Conservation (phyloP, 2,113 vertebrate species). For the Urocynchramus pylzowi region DNA sequence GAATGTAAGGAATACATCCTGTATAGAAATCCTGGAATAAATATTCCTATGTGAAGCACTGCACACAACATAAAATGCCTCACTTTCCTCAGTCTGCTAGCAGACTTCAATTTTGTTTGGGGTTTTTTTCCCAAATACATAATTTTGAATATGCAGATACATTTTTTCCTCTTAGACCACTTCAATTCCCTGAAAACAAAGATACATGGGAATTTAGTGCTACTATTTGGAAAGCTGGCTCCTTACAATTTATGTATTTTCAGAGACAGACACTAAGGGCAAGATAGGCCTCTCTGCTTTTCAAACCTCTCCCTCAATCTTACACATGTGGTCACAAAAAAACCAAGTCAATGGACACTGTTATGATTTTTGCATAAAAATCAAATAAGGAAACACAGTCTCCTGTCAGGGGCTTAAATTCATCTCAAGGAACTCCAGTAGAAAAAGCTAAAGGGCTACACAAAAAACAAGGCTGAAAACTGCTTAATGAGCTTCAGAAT, state of each 20-base stretch:
- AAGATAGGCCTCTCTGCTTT: neutral
- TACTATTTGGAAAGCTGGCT: neutral
- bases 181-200: neutral
- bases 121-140: neutral
- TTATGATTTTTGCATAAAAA: neutral
- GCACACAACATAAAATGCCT: neutral
- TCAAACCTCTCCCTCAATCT: neutral
- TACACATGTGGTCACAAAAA: neutral
- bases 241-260: neutral
- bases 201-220: neutral
- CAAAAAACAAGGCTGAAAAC: neutral
- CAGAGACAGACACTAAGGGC: neutral
- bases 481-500: neutral
- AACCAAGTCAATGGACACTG: neutral
- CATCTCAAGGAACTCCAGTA: neutral
- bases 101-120: neutral
- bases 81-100: neutral
- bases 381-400: neutral
- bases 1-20: neutral
- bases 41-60: neutral
- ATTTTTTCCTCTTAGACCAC: neutral
- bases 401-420: neutral
- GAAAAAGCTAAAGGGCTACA: neutral
- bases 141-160: accelerated
- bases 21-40: neutral